Conservation (phyloP, 2,888 invertebrate species). For the Chloroclystis v-ata region DNA sequence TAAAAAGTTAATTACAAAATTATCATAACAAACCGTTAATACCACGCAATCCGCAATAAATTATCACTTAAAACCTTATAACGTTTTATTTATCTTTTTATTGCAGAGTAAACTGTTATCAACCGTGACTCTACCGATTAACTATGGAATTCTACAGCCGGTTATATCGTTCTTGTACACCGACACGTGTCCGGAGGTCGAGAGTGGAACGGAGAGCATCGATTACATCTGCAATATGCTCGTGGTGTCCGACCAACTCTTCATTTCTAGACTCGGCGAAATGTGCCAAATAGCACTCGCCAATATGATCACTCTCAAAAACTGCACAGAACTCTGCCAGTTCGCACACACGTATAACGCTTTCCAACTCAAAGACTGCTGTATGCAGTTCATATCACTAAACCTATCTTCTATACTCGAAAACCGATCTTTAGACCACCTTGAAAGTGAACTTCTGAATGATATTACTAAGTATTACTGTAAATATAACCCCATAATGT, state of each 20-base stretch:
- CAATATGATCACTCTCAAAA: conserved; percentile 83
- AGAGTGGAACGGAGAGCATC: conserved; percentile 77
- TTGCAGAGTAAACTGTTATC: conserved; percentile 75
- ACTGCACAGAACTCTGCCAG: conserved; percentile 86
- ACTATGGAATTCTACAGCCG: conserved; percentile 79
- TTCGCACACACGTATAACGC: conserved; percentile 88
- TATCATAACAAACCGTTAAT: neutral
- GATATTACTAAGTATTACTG: conserved; percentile 84
- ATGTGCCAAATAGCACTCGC: conserved; percentile 83
- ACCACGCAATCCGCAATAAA: neutral
- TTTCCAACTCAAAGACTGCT: conserved; percentile 81
- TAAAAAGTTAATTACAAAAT: neutral
- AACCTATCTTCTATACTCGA: conserved; percentile 86
- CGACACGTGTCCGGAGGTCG: conserved; percentile 79
- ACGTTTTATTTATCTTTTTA: conserved; percentile 21
- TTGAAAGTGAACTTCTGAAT: conserved; percentile 79
- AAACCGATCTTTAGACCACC: conserved; percentile 80
- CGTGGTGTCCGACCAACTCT: conserved; percentile 88
- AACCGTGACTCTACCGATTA: conserved; percentile 79
- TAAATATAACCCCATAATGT: conserved; percentile 78
- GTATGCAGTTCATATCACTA: conserved; percentile 86
- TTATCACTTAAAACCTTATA: conserved; percentile 11
- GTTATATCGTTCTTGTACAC: conserved; percentile 88
- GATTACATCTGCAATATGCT: conserved; percentile 86
- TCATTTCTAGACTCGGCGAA: conserved; percentile 83